Percentiles rank a stretch among this genome's conserved stretches.
Evolutionary conservation across 37 sponge, comb jelly and placozoan species (phyloP).

Genomic region (Tethya wilhelma): DNA sequence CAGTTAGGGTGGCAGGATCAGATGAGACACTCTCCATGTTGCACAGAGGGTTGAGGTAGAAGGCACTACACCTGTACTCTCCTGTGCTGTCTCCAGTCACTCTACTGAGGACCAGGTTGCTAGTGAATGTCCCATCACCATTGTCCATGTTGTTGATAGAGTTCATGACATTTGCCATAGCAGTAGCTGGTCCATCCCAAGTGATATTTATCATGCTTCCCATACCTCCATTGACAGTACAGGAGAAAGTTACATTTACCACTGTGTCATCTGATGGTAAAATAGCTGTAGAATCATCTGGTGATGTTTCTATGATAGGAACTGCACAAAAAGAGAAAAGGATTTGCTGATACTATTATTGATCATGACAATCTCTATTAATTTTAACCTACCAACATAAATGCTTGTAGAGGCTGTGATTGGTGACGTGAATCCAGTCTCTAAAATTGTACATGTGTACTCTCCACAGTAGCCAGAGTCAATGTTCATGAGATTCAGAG

Average conservation of each 20-base stretch:
- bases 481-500: not conserved
- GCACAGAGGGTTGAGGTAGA: not conserved
- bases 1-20: not conserved
- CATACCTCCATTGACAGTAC: constrained; percentile 24
- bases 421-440: not conserved
- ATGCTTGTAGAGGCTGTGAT: not conserved
- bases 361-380: no score
- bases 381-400: not conserved
- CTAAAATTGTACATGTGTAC: constrained; percentile 18
- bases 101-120: not conserved
- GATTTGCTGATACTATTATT: not conserved
- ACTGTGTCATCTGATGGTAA: not conserved
- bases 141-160: not conserved
- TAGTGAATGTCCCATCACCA: not conserved
- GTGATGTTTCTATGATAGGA: not conserved
- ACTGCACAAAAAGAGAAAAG: not conserved
- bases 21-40: not conserved
- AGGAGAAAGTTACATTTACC: no score
- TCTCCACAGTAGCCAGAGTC: constrained; percentile 13
- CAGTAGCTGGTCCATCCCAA: constrained; percentile 24
- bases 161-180: no score
- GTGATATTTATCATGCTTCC: not conserved
- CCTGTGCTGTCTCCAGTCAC: constrained; percentile 11
- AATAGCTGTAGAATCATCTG: not conserved
- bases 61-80: constrained; percentile 6